Evolutionary conservation across 2,888 invertebrate genomes (phyloP), one percentile per base, ranked within the genome.

Genomic region (Xylota sylvarum): DNA sequence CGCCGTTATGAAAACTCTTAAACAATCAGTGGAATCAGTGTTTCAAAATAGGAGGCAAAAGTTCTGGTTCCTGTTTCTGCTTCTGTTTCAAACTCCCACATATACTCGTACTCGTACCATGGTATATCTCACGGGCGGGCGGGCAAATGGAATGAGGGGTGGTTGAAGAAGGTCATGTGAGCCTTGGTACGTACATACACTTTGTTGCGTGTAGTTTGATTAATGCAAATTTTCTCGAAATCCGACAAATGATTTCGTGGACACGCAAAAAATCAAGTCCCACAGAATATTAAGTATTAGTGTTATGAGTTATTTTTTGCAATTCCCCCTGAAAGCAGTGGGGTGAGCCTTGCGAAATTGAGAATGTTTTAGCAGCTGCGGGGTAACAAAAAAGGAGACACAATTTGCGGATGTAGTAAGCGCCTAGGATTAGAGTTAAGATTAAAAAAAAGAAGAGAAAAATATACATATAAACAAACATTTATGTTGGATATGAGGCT

Each of bases 211-310:
- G 82, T 65, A 67, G 73, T 88, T 84, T 84, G 79, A 88, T 88
- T 83, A 83, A 87, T 85, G 88, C 82, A 87, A 88, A 88, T 88
- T 84, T 79, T 76, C 62, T 78, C 83, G 73, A 92, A 92, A 92
- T 92, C 92, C 92, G 89, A 89, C 89, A 88, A 91, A 91, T 92
- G 89, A 91, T 91, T 92, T 91, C 92, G 89, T 78, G 89, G 91
- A 89, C 92, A 92, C 92, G 92, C 89, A 90, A 89, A 89, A 89
- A 89, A 89, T 90, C 86, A 77, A 81, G 82, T 78, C 64, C 19
- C 67, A 37, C 9, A 43, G 78, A 80, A 74, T 80, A 81, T 40
- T 52, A 67, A 70, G 69, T 52, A 80, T 70, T 76, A 81, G 64
- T 65, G 80, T 76, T 81, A 52, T 80, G 74, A 60, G 50, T 62